Conservation (phyloP, 2,888 invertebrate genomes). For the Drosophila monieri region DNA sequence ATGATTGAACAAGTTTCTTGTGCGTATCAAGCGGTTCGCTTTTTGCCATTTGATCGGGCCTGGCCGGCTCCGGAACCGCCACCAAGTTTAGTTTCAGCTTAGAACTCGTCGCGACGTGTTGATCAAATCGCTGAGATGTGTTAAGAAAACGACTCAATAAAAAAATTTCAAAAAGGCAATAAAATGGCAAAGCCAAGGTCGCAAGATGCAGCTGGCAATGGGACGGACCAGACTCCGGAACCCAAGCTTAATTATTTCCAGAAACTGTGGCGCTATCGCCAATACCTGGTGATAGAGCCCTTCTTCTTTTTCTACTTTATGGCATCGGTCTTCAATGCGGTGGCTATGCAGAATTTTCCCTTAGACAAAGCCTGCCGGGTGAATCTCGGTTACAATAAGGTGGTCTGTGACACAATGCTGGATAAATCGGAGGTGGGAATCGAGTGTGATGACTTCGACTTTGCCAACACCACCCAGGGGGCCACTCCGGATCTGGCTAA, state of each 20-base stretch:
- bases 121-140: constrained; percentile 49
- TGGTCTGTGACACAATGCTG: constrained; percentile 80
- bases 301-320: constrained; percentile 82
- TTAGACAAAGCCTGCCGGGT: constrained; percentile 83
- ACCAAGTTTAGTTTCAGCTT: constrained; percentile 59
- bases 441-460: constrained; percentile 76
- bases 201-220: constrained; percentile 6
- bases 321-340: constrained; percentile 80
- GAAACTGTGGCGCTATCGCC: constrained; percentile 81
- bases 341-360: constrained; percentile 82
- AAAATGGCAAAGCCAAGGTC: constrained; percentile 58
- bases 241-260: constrained; percentile 74
- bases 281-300: constrained; percentile 82
- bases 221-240: constrained; percentile 32
- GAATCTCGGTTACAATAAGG: constrained; percentile 79
- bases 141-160: constrained; percentile 17
- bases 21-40: constrained; percentile 60
- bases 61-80: constrained; percentile 16
- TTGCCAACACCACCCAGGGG: constrained; percentile 72
- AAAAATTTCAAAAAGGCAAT: neutral
- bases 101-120: constrained; percentile 70
- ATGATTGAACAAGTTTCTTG: constrained; percentile 73
- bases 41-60: constrained; percentile 20
- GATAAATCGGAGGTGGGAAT: constrained; percentile 81
- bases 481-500: constrained; percentile 57